Evolutionary conservation across 2,797 vertebrate genomes (phyloP).

Genomic region (Pseudotriccus pelzelni): DNA sequence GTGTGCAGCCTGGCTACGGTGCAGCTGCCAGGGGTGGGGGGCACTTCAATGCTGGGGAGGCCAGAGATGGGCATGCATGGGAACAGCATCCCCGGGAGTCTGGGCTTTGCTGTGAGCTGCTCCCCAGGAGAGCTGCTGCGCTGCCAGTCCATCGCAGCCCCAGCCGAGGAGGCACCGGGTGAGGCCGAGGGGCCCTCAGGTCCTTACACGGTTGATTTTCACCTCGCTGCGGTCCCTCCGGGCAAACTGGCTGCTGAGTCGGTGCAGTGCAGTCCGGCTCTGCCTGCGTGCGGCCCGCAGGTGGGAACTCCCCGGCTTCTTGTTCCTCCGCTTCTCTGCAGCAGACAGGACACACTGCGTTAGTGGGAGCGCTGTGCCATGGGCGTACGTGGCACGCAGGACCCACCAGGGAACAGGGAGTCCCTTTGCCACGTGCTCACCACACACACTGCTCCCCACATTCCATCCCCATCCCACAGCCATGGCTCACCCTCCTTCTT

Average conservation of each 20-base stretch:
- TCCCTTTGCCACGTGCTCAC: fast-evolving
- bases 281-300: conserved; percentile 79
- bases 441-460: fast-evolving
- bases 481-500: conserved; percentile 78
- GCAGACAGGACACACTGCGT: neutral
- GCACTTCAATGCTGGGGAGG: fast-evolving
- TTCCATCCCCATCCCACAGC: neutral
- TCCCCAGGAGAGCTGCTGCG: neutral
- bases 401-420: neutral
- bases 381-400: neutral
- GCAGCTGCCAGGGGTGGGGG: neutral
- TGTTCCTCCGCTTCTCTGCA: conserved; percentile 75
- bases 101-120: neutral
- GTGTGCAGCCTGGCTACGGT: neutral
- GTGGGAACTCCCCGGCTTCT: conserved; percentile 74
- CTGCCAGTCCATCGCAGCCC: neutral
- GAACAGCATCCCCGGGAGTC: neutral
- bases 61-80: neutral
- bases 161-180: fast-evolving
- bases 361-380: neutral
- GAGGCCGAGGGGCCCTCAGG: too few species aligned
- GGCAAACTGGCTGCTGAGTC: conserved; percentile 82
- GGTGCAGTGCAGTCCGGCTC: conserved; percentile 79
- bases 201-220: conserved; percentile 86
- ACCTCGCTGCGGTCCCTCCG: conserved; percentile 80